Percentiles rank a stretch among this genome's conserved stretches.
Evolutionary conservation across 2,113 vertebrate species (phyloP).

Genomic region (Mirza zaza): DNA sequence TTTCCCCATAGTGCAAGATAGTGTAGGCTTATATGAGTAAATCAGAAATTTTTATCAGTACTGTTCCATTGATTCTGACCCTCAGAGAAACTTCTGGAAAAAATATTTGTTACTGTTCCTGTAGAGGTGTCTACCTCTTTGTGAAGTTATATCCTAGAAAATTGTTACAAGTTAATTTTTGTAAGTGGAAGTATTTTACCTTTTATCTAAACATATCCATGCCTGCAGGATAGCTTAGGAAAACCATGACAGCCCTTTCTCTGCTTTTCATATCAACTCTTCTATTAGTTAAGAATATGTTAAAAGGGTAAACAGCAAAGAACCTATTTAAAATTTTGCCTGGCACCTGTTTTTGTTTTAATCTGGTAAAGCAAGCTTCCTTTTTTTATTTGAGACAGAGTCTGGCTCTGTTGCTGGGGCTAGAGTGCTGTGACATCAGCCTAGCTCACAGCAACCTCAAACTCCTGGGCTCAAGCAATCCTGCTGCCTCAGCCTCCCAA

Average conservation of each 20-base stretch:
- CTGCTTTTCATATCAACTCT: background rate
- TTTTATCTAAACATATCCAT: background rate
- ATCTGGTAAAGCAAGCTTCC: background rate
- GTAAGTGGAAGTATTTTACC: background rate
- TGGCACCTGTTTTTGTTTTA: background rate
- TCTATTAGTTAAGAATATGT: background rate
- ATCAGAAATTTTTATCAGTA: background rate
- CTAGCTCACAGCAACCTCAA: too few species aligned
- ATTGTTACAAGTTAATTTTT: background rate
- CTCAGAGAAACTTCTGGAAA: background rate
- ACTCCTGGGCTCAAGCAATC: too few species aligned
- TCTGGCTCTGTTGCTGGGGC: too few species aligned
- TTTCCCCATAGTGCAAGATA: background rate
- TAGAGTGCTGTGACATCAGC: too few species aligned
- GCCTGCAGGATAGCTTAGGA: background rate
- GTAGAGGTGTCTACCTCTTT: background rate
- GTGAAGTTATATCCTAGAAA: background rate
- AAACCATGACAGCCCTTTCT: background rate
- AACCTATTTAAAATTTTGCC: background rate
- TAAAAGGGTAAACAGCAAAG: background rate
- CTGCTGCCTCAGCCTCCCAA: too few species aligned
- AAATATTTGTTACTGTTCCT: background rate
- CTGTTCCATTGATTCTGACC: background rate
- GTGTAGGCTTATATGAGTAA: background rate
- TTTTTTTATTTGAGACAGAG: too few species aligned